These are phyloP conservation scores for Diadophis punctatus DNA, from an alignment of 2,113 vertebrate species.

Conservation along the genomic window DNA sequence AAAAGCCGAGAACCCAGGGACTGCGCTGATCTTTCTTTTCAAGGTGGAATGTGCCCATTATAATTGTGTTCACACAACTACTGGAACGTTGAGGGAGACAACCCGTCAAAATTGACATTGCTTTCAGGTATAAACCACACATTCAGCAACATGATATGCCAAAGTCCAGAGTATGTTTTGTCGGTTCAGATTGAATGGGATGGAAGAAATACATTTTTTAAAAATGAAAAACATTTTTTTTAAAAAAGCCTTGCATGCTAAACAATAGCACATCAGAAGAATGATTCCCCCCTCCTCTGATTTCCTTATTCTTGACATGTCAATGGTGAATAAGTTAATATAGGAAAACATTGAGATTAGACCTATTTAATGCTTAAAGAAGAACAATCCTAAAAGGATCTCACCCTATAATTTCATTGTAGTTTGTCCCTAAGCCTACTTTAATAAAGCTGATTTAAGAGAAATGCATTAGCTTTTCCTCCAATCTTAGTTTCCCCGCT, in stretches of 20 bases:
- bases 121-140: neutral
- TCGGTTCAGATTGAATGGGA: neutral
- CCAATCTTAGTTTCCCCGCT: neutral
- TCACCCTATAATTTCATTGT: neutral
- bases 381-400: neutral
- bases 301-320: neutral
- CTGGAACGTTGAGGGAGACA: constrained; percentile 13
- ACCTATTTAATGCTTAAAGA: neutral
- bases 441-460: neutral
- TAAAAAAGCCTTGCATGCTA: neutral
- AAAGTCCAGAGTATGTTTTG: neutral
- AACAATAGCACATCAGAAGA: neutral
- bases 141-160: neutral
- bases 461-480: neutral
- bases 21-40: neutral
- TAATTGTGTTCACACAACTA: neutral
- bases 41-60: constrained; percentile 39
- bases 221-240: neutral
- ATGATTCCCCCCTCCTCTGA: neutral
- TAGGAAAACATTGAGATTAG: neutral
- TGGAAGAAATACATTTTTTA: neutral
- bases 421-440: neutral
- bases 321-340: neutral
- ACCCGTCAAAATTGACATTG: neutral
- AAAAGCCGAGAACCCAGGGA: neutral